A percentile compares a stretch with the other conserved stretches of the same genome.
Conservation (phyloP, 2,797 vertebrate species). For the Ctenosaura bakeri region DNA sequence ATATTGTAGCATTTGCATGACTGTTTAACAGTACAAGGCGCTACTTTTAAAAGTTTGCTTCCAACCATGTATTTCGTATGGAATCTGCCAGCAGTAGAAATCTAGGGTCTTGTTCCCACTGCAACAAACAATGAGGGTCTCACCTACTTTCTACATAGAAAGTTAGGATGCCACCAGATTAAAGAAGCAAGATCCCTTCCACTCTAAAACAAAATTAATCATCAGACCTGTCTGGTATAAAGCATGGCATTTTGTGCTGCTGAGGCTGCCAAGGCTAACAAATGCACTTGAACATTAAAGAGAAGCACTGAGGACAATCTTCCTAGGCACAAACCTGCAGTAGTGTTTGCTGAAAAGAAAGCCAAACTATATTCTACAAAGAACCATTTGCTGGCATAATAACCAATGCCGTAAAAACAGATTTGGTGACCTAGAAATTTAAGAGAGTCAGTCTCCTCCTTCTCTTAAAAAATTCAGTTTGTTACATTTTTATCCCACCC, state of each 20-base stretch:
- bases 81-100: neutral
- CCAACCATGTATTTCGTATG: neutral
- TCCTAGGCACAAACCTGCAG: neutral
- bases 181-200: neutral
- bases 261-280: constrained; percentile 21
- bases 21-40: neutral
- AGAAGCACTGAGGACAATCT: neutral
- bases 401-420: neutral
- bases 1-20: neutral
- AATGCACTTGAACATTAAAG: neutral
- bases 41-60: constrained; percentile 1
- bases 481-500: too few species aligned
- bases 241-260: neutral
- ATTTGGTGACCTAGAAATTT: neutral
- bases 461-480: neutral
- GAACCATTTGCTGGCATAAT: neutral
- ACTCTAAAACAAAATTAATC: neutral
- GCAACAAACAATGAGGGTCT: neutral
- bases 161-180: neutral
- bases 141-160: constrained; percentile 21
- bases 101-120: neutral
- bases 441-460: neutral
- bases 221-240: neutral
- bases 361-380: neutral
- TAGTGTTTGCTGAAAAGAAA: neutral